phyloP scores from a whole-genome alignment of 2,797 vertebrate genomes.

The Sebastes minor region DNA sequence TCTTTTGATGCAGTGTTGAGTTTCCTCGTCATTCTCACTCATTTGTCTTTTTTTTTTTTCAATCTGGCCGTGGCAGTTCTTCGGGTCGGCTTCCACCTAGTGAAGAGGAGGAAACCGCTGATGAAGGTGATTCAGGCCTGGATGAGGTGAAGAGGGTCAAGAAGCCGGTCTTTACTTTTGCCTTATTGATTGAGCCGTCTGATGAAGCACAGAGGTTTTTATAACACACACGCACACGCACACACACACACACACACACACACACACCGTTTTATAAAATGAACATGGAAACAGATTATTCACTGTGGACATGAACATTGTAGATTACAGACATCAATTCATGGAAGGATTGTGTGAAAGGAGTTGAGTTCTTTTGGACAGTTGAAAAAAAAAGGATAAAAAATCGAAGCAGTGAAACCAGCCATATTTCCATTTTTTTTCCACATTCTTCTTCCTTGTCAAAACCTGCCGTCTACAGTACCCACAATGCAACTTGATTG shows the following conservation, averaged over 20 bases:
- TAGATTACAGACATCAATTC: background rate
- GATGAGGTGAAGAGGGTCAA: background rate
- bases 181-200: background rate
- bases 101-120: constrained; percentile 23
- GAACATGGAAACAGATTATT: background rate
- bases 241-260: too few species aligned
- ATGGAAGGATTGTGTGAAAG: background rate
- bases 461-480: background rate
- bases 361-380: background rate
- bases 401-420: background rate
- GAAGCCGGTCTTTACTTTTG: background rate
- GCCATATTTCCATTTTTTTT: background rate
- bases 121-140: constrained; percentile 13
- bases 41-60: constrained; percentile 5
- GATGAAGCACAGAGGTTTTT: background rate
- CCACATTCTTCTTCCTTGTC: background rate
- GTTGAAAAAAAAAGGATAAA: background rate
- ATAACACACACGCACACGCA: background rate
- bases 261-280: background rate
- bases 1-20: constrained; percentile 7
- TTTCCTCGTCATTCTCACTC: constrained; percentile 5
- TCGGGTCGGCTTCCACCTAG: background rate
- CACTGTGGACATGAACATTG: background rate
- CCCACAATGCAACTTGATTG: background rate
- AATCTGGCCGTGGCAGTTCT: background rate